Base-by-base conservation (phyloP, 2,797 vertebrate species). In the Myotis daubentonii region DNA sequence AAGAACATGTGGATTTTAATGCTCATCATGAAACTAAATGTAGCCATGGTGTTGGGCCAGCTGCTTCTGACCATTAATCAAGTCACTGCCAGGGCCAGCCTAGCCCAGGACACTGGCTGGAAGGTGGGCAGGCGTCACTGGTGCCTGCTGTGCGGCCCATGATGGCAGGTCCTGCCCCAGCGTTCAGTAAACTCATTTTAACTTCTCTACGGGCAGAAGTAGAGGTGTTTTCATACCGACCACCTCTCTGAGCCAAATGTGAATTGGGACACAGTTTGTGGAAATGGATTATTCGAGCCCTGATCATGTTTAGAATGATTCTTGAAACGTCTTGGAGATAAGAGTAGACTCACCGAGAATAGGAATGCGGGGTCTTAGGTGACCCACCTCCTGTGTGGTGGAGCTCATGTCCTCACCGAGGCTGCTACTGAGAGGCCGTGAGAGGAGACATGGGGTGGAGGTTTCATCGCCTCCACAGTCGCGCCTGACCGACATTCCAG, bases 1-100 rank as follows among this genome's bases (percentile, higher is more conserved):
- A 99, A 99, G 98, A 99, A 98, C 98, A 98, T 98, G 99, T 99
- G 98, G 99, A 98, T 99, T 99, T 98, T 99, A 99, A 98, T 99
- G 98, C 98, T 99, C 98, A 99, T 99, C 97, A 98, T 98, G 98
- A 98, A 98, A 98, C 98, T 98, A 97, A 94, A 94, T 98, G 80
- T 89, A 97, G 97, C 94, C 36, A 0, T 33, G 94, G 62, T 57
- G 60, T 33, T 87, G 72, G 79, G 72, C n/a, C 0, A 68, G 95
- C 92, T 36, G 76, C 0, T 92, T 94, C 93, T 15, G 75, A 28
- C 23, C 1, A 0, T 22, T 13, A 0, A 0, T 38, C 23, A 0
- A 36, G 55, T 55, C 3, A 0, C 23, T 0, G 19, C 6, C 0
- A 15, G n/a, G 92, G 65, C 72, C 75, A 33, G 75, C 87, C 49